Conservation (phyloP, 2,113 vertebrate genomes). For the Gallinago jamesoni region DNA sequence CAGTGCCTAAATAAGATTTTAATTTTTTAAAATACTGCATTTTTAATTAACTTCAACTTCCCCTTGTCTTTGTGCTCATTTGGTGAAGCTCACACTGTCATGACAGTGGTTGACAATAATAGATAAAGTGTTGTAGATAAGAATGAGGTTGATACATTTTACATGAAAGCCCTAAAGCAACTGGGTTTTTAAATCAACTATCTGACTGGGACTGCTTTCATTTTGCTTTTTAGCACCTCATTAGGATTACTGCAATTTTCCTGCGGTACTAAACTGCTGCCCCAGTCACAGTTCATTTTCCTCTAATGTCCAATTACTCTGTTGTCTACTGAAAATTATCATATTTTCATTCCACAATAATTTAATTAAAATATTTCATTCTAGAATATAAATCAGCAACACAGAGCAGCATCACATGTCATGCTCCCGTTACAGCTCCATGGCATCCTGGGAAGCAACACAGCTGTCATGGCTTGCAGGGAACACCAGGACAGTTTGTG, state of each 20-base stretch:
- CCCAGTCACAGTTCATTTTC: constrained; percentile 56
- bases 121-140: constrained; percentile 34
- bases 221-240: constrained; percentile 49
- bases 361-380: constrained; percentile 37
- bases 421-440: background rate
- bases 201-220: constrained; percentile 9
- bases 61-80: constrained; percentile 2
- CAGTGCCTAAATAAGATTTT: background rate
- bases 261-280: constrained; percentile 6
- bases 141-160: constrained; percentile 49
- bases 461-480: background rate
- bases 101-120: constrained; percentile 22
- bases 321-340: constrained; percentile 19
- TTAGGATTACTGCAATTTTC: constrained; percentile 32
- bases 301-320: constrained; percentile 14
- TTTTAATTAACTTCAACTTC: constrained; percentile 37
- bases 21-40: constrained; percentile 9
- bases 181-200: background rate
- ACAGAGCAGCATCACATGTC: background rate
- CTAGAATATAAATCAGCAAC: constrained; percentile 21
- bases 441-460: background rate
- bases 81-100: background rate
- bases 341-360: constrained; percentile 32
- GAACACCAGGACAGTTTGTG: background rate
- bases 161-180: constrained; percentile 12